These are phyloP conservation scores for Dreissena rostriformis DNA, from an alignment of 1,140 invertebrate species.

Conservation along the genomic window DNA sequence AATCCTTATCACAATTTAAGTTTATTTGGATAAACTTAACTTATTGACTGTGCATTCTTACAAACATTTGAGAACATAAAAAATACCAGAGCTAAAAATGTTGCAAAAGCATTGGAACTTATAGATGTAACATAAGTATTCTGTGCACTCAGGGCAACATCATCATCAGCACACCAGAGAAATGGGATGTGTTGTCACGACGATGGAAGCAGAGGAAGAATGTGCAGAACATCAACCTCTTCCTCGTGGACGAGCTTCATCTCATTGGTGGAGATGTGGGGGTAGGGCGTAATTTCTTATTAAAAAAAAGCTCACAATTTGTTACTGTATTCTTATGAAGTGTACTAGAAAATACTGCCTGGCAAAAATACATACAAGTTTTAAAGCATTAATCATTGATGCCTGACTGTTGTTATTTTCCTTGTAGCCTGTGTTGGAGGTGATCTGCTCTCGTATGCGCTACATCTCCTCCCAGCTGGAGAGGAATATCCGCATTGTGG, in stretches of 20 bases:
- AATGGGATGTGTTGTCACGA: slow-evolving; percentile 99
- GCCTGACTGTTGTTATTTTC: too few relatives aligned
- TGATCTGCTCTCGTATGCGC: slow-evolving; percentile 98
- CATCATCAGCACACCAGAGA: slow-evolving; percentile 97
- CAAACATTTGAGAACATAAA: neutral
- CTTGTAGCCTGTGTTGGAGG: slow-evolving; percentile 92
- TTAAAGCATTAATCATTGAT: too few relatives aligned
- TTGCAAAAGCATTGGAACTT: neutral
- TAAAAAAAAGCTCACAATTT: too few relatives aligned
- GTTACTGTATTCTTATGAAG: too few relatives aligned
- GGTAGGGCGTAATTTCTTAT: slow-evolving; percentile 64
- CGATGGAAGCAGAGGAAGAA: slow-evolving; percentile 99
- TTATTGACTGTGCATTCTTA: neutral
- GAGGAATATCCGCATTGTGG: slow-evolving; percentile 95
- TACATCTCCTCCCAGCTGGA: slow-evolving; percentile 99
- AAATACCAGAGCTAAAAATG: neutral
- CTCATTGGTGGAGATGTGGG: slow-evolving; percentile 84
- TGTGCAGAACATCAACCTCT: slow-evolving; percentile 97
- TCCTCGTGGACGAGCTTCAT: slow-evolving; percentile 99
- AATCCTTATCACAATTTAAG: too few relatives aligned
- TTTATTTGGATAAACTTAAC: too few relatives aligned
- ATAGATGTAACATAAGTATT: neutral
- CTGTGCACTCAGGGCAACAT: slow-evolving; percentile 90
- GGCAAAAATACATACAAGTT: too few relatives aligned
- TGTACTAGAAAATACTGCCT: too few relatives aligned